Percentiles rank a stretch among this genome's conserved stretches.
These are phyloP conservation scores for Hyla sarda DNA, from an alignment of 2,113 vertebrate genomes.

Conservation along the genomic window DNA sequence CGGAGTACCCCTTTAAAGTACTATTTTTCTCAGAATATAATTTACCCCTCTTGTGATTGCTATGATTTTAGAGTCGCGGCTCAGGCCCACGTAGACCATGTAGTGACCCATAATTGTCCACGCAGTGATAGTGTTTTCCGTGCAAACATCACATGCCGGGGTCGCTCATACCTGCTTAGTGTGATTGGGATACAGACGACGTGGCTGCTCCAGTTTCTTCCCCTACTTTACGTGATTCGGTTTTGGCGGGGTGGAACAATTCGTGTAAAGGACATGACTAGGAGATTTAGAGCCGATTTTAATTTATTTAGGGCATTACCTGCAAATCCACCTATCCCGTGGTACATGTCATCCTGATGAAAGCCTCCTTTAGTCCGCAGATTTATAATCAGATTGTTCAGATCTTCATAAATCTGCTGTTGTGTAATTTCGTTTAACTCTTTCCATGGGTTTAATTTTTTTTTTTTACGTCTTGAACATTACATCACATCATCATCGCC, in stretches of 20 bases:
- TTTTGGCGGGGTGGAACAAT: neutral
- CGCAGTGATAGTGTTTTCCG: too few species aligned
- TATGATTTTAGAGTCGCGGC: too few species aligned
- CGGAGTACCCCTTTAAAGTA: too few species aligned
- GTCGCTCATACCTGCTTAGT: too few species aligned
- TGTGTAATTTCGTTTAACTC: constrained; percentile 17
- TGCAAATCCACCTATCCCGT: constrained; percentile 30
- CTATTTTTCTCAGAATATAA: too few species aligned
- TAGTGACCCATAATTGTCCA: too few species aligned
- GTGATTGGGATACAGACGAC: neutral
- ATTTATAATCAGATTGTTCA: constrained; percentile 41
- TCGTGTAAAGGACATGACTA: neutral
- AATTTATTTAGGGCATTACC: constrained; percentile 30
- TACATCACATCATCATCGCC: too few species aligned
- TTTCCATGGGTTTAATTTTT: neutral
- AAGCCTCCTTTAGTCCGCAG: neutral
- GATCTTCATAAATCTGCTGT: constrained; percentile 24
- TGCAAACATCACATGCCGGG: too few species aligned
- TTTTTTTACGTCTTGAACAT: too few species aligned
- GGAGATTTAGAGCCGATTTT: constrained; percentile 8
- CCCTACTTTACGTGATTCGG: neutral
- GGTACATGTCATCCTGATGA: constrained; percentile 15
- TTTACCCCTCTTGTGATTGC: too few species aligned
- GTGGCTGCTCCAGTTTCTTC: neutral
- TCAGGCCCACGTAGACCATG: too few species aligned